Base-by-base conservation (phyloP, 1,140 invertebrate genomes). In the Drosophila sp. region DNA sequence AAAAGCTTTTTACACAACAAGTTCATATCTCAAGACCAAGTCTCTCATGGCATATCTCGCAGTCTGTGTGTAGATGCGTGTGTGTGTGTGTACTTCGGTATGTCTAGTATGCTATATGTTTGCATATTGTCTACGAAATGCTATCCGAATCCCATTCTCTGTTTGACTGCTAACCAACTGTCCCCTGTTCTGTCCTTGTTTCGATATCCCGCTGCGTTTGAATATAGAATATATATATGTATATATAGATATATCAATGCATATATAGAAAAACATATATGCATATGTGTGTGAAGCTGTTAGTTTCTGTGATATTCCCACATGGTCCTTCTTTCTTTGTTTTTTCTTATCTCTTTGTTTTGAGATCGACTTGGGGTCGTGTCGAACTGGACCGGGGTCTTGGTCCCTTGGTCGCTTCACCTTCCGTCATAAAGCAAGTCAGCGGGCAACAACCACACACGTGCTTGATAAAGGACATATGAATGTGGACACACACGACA, bases 121-220 rank as follows among this genome's bases (percentile, higher is more conserved):
- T 87, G 78, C 82, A 87, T 86, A 80, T 84, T 84, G 81, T 86
- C 81, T 84, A 63, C 65, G 81, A 80, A 84, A 86, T 86, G 75
- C 82, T 80, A 78, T 86, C 76, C 71, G 71, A 81, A 54, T 86
- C 81, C 32, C 63, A 74, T 80, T 81, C 27, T 36, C 13, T n/a
- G 34, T 14, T 25, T 29, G 29, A 48, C 41, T 29, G n/a, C 29
- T 5, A 51, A 18, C 51, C 51, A 38, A 18, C 14, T 38, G 51
- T 46, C 18, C 8, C 34, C 11, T 36, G 34, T 7, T 46, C 40
- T 50, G 46, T 62, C 34, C 11, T 18, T 48, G 41, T 25, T 18
- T 32, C 38, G 50, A 53, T 43, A 4, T 40, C 25, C 11, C 34
- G 11, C 40, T 16, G 46, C 36, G 59, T 38, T 62, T 48, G 36